Evolutionary conservation across 35 echinoderm and acorn worm genomes (phyloP).

Genomic region (Ophioderma brevispina): DNA sequence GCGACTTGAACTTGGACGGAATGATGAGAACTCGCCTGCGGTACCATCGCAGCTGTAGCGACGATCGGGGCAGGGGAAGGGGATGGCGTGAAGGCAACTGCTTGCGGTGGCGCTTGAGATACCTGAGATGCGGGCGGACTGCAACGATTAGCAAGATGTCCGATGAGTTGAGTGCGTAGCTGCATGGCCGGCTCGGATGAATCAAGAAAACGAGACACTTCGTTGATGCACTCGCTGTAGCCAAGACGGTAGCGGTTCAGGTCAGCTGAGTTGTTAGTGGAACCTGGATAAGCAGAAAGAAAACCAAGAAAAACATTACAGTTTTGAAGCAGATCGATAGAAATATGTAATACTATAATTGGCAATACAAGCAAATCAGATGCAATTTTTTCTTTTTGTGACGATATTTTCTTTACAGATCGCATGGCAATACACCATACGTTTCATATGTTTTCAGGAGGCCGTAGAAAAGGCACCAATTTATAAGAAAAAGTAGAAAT

Average conservation of each 20-base stretch:
- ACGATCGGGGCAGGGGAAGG: not conserved
- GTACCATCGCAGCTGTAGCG: not conserved
- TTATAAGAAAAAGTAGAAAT: too few species aligned
- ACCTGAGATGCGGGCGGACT: not conserved
- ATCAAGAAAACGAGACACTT: conserved; percentile 77
- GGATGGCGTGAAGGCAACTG: not conserved
- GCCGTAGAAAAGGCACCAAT: too few species aligned
- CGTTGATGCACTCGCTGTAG: conserved; percentile 87
- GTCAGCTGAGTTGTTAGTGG: conserved; percentile 29
- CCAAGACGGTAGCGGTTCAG: conserved; percentile 80
- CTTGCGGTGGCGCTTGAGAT: not conserved
- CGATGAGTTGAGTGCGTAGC: conserved; percentile 62
- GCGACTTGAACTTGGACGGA: conserved; percentile 41
- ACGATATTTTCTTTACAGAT: too few species aligned
- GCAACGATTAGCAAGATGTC: conserved; percentile 83
- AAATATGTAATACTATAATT: too few species aligned
- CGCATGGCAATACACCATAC: too few species aligned
- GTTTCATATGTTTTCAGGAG: too few species aligned
- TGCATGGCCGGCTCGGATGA: conserved; percentile 29
- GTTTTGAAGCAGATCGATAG: too few species aligned
- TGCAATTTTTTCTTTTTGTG: too few species aligned
- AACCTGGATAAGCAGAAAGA: conserved; percentile 43
- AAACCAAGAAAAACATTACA: not conserved
- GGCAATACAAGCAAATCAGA: too few species aligned
- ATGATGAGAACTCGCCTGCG: conserved; percentile 4